Conservation (phyloP, 1,140 invertebrate species). For the Probaryconus sp. region DNA sequence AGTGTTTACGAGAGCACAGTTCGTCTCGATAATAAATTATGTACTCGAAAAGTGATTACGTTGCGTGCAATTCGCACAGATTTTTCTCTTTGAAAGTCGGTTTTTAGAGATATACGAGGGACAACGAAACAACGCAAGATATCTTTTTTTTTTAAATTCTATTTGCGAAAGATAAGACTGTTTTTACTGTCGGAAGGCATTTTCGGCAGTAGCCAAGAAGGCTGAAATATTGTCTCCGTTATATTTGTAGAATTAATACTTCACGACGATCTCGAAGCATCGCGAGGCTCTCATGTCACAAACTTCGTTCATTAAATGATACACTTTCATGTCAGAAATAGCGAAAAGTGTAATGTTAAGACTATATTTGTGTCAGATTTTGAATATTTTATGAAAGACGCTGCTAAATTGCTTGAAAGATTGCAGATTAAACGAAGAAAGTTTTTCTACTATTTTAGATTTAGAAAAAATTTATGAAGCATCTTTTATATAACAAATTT, state of each 20-base stretch:
- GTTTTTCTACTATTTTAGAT: no score
- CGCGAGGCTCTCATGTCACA: conserved; percentile 8
- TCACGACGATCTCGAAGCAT: conserved; percentile 48
- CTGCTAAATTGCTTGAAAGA: background rate
- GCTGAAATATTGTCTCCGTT: conserved; percentile 35
- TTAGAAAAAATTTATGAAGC: no score
- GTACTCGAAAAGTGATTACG: conserved; percentile 1
- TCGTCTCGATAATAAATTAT: conserved; percentile 15
- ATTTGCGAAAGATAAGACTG: conserved; percentile 35
- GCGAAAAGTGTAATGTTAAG: conserved; percentile 23
- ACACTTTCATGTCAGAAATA: conserved; percentile 19
- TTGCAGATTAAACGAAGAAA: no score
- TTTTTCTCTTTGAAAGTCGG: conserved; percentile 4
- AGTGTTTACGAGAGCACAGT: conserved; percentile 4
- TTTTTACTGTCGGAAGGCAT: conserved; percentile 22
- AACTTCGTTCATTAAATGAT: conserved; percentile 2
- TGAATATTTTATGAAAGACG: conserved; percentile 2
- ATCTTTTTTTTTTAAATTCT: conserved; percentile 9
- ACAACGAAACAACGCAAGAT: conserved; percentile 35
- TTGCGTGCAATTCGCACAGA: background rate
- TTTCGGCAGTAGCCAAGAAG: conserved; percentile 25
- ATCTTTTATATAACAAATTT: no score
- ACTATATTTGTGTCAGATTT: conserved; percentile 32
- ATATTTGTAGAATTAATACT: conserved; percentile 17
- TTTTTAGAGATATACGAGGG: conserved; percentile 9